These are phyloP conservation scores for Kradibia gibbosae DNA, from an alignment of 1,140 invertebrate species.

Conservation along the genomic window DNA sequence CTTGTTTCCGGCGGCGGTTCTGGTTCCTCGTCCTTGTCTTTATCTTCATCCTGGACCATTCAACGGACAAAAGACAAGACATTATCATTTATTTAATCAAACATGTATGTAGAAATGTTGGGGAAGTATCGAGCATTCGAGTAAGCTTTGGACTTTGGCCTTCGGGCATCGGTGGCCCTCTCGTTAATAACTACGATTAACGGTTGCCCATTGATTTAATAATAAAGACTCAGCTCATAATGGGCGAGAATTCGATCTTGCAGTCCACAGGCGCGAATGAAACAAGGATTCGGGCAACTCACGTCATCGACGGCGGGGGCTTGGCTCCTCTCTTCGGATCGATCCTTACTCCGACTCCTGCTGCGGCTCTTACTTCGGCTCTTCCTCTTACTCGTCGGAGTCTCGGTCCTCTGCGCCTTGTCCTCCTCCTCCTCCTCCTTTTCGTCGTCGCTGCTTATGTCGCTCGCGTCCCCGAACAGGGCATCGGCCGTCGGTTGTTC, in stretches of 20 bases:
- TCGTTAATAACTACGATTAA: too few relatives aligned
- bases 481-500: slow-evolving; percentile 83
- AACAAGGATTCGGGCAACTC: slow-evolving; percentile 58
- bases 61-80: not conserved
- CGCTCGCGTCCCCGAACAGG: slow-evolving; percentile 93
- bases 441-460: slow-evolving; percentile 88
- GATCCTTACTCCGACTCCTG: slow-evolving; percentile 64
- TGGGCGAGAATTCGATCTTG: too few relatives aligned
- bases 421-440: slow-evolving; percentile 75
- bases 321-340: slow-evolving; percentile 62
- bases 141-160: too few relatives aligned
- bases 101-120: too few relatives aligned
- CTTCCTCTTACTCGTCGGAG: slow-evolving; percentile 62
- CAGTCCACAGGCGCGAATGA: too few relatives aligned
- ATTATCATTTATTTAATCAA: too few relatives aligned
- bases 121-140: too few relatives aligned
- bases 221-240: too few relatives aligned
- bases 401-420: slow-evolving; percentile 62
- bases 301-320: slow-evolving; percentile 69
- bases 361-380: slow-evolving; percentile 60
- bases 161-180: too few relatives aligned
- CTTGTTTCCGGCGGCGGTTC: slow-evolving; percentile 90
- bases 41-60: slow-evolving; percentile 71
- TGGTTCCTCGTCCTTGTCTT: slow-evolving; percentile 82
- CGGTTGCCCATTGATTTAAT: too few relatives aligned